Conservation (phyloP, 2,113 vertebrate genomes). For the Scytalopus superciliaris region DNA sequence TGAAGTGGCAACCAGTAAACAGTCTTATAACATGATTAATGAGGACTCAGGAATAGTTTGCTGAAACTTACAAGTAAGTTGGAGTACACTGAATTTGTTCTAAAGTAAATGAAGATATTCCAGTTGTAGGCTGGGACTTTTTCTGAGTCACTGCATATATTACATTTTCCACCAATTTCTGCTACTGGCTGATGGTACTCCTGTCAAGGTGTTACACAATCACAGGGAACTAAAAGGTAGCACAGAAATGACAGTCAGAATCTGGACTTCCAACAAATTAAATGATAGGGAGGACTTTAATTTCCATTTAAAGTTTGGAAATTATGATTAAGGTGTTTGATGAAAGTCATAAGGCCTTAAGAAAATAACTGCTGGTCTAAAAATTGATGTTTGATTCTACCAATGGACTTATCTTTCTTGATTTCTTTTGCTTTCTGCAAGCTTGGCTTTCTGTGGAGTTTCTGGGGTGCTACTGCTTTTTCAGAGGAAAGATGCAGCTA, state of each 20-base stretch:
- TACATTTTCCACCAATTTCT: not conserved
- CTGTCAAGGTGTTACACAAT: not conserved
- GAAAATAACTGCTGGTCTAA: not conserved
- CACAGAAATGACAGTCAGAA: not conserved
- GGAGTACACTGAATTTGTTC: not conserved
- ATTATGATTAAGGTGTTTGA: not conserved
- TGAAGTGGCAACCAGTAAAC: conserved; percentile 62
- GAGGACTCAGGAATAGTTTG: conserved; percentile 43
- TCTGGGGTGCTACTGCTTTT: not conserved
- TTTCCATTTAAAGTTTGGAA: not conserved
- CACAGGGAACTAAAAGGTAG: not conserved
- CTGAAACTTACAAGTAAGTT: conserved; percentile 32
- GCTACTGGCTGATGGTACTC: not conserved
- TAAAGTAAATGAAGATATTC: not conserved
- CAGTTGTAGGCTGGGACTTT: not conserved
- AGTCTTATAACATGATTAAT: conserved; percentile 61
- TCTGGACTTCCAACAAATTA: not conserved
- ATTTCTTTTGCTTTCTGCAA: not conserved
- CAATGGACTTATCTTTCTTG: not conserved
- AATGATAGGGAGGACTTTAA: not conserved
- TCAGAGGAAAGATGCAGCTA: not conserved
- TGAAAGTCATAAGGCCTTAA: not conserved
- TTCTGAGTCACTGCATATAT: not conserved
- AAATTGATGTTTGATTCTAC: not conserved
- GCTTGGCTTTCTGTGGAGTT: not conserved